Base-by-base conservation (phyloP, 2,797 vertebrate genomes). In the Chrosomus eos region DNA sequence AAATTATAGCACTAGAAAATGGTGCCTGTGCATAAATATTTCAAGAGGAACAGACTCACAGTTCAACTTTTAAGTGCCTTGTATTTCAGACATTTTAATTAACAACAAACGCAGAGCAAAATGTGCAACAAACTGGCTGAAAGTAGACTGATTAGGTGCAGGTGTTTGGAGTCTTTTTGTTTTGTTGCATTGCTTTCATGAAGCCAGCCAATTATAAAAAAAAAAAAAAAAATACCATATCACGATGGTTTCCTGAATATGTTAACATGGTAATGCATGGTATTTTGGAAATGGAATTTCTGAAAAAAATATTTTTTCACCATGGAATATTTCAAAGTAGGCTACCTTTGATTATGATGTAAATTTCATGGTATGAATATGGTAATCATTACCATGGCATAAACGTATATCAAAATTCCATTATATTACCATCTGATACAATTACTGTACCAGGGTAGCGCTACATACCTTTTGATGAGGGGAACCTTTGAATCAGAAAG, bases 51-150 rank as follows among this genome's bases (percentile, higher is more conserved):
- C 21, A 80, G 78, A 80, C 64, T 68, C 11, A 6, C 11, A 31
- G 79, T 68, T 80, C 16, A 80, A 26, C 64, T 80, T 68, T 26
- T 70, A 55, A 70, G 79, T 55, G 33, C 43, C 31, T 26, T 67
- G 78, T 18, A 36, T 36, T 80, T 80, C 23, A 66, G 62, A 67
- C 11, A 16, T 67, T 80, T 67, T 48, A 80, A 80, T 80, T 36
- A 53, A 80, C 60, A 36, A 51, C 78, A 80, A 80, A 67, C 7
- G 3, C 13, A 3, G 3, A 16, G 19, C 40, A 67, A 67, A 67
- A 31, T 64, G 38, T 31, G 76, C 1, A 45, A 19, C 16, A 64
- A 78, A 51, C 60, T 48, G 28, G 0, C 40, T 67, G 40, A 33
- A 36, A 48, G 77, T 33, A 48, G 43, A 68, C 28, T 66, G 26